These are phyloP conservation scores for Tenebrosternarchus preto DNA, from an alignment of 2,113 vertebrate genomes.

Conservation along the genomic window DNA sequence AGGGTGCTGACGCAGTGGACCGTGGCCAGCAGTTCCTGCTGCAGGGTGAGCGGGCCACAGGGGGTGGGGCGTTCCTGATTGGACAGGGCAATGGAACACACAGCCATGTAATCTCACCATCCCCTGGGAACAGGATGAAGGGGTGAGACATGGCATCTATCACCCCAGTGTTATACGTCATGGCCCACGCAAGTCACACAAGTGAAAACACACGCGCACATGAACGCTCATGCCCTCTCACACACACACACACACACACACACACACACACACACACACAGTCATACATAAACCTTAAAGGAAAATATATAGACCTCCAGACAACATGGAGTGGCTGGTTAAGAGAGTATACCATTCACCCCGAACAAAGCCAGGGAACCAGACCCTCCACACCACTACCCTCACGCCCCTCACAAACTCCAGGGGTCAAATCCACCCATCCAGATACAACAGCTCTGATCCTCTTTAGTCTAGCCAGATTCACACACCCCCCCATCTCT, in stretches of 20 bases:
- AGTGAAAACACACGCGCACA: constrained; percentile 53
- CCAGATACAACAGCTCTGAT: background rate
- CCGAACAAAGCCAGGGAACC: background rate
- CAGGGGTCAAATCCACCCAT: background rate
- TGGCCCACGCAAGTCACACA: constrained; percentile 34
- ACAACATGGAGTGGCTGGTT: constrained; percentile 21
- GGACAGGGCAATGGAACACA: background rate
- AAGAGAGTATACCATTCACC: background rate
- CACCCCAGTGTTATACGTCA: background rate
- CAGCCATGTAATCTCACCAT: background rate
- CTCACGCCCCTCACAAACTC: background rate
- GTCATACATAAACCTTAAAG: background rate
- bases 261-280: background rate
- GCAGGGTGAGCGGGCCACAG: too few species aligned
- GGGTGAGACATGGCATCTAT: background rate
- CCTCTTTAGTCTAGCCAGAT: background rate
- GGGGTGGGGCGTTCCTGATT: too few species aligned
- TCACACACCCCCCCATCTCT: background rate
- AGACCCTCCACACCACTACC: background rate
- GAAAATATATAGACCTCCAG: constrained; percentile 16
- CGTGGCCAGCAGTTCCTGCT: constrained; percentile 13
- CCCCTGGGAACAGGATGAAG: background rate
- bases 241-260: constrained; percentile 22
- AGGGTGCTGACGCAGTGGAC: background rate
- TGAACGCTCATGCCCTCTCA: too few species aligned